Evolutionary conservation across 2,113 vertebrate genomes (phyloP).

Genomic region (Corydoras sp.): DNA sequence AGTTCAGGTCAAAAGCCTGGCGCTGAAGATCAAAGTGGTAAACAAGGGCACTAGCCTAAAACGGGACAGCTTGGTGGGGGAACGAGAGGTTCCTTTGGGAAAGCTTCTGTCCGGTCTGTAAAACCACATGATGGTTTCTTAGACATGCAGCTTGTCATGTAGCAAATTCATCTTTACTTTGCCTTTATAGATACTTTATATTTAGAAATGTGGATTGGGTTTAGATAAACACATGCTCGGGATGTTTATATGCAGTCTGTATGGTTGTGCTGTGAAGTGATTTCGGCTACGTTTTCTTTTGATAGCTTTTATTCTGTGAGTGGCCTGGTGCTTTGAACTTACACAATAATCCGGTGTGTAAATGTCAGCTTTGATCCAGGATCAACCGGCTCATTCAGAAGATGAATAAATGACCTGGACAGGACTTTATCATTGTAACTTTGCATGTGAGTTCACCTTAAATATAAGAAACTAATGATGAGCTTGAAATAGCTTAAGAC

Average conservation of each 20-base stretch:
- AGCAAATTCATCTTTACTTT: too few species aligned
- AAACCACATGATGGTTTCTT: conserved; percentile 2
- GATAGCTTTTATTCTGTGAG: neutral
- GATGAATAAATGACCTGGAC: conserved; percentile 19
- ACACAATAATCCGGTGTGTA: conserved; percentile 22
- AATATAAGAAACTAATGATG: neutral
- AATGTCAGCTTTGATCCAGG: conserved; percentile 39
- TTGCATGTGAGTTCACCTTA: too few species aligned
- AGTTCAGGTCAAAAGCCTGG: conserved; percentile 76
- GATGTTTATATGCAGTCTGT: too few species aligned
- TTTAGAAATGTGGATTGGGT: neutral
- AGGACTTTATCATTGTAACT: too few species aligned
- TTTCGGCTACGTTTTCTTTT: neutral
- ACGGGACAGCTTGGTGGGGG: conserved; percentile 85
- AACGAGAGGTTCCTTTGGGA: conserved; percentile 80
- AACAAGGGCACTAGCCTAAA: conserved; percentile 95
- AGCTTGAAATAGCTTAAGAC: conserved; percentile 32
- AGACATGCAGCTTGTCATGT: neutral
- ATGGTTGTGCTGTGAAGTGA: neutral
- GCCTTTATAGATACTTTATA: neutral
- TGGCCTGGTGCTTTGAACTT: conserved; percentile 24
- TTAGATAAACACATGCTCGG: neutral
- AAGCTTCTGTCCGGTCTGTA: conserved; percentile 72
- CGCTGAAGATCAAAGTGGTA: conserved; percentile 91
- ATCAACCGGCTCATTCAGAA: conserved; percentile 25